Evolutionary conservation across 2,888 invertebrate genomes (phyloP).

Genomic region (Parochlus steinenii): DNA sequence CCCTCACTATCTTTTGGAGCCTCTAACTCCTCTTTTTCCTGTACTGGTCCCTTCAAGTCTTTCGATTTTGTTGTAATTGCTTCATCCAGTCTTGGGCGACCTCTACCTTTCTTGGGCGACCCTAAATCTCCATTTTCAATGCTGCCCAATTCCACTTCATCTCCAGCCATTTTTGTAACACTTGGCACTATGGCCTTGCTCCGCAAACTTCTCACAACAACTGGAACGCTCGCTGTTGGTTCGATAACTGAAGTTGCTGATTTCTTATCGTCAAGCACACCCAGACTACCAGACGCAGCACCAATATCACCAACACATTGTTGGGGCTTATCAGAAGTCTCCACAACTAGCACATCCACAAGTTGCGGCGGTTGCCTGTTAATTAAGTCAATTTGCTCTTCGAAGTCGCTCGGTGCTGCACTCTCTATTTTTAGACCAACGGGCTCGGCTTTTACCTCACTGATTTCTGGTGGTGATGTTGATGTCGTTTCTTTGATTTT

Average conservation of each 20-base stretch:
- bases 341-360: background rate
- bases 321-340: background rate
- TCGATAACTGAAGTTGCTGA: background rate
- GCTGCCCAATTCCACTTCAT: background rate
- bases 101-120: conserved; percentile 6
- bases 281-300: background rate
- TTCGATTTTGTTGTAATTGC: background rate
- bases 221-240: too few relatives aligned
- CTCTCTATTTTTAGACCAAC: background rate
- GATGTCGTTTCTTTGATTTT: background rate
- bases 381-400: too few relatives aligned
- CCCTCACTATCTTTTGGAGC: conserved; percentile 14
- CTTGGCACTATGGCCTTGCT: background rate
- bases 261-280: background rate
- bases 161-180: background rate
- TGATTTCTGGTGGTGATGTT: background rate
- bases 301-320: background rate
- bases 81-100: conserved; percentile 7
- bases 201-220: too few relatives aligned
- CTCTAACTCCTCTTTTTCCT: background rate
- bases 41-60: background rate
- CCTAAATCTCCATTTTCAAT: background rate
- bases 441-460: background rate
- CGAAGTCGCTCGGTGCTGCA: too few relatives aligned
- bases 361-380: background rate